phyloP scores from a whole-genome alignment of 2,113 vertebrate genomes.

The Deroptyus accipitrinus region DNA sequence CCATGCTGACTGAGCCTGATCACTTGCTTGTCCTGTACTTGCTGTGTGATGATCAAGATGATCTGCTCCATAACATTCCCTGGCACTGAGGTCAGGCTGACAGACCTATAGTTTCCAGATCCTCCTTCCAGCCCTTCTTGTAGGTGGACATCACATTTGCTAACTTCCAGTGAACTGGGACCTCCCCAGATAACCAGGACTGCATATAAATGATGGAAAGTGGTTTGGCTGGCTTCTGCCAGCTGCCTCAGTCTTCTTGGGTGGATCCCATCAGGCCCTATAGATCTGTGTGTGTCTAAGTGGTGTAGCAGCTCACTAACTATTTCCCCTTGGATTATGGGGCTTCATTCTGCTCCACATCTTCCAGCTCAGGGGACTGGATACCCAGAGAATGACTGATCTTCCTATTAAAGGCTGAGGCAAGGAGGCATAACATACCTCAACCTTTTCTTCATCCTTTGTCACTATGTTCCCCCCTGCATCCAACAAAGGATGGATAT shows the following conservation, averaged over 20 bases:
- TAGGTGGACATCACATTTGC: not conserved
- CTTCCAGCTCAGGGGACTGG: not conserved
- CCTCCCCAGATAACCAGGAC: not conserved
- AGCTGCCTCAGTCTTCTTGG: not conserved
- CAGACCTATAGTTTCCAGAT: not conserved
- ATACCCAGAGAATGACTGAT: not conserved
- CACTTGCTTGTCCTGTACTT: not conserved
- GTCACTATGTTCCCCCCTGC: not conserved
- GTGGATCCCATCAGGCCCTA: not conserved
- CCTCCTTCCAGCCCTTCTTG: not conserved
- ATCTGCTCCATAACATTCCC: not conserved
- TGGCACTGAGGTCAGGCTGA: not conserved
- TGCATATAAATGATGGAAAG: not conserved
- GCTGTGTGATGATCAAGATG: not conserved
- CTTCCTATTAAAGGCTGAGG: not conserved
- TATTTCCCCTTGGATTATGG: not conserved
- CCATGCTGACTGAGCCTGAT: not conserved
- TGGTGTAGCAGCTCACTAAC: not conserved
- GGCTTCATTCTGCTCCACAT: not conserved
- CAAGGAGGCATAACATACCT: not conserved
- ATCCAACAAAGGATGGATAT: not conserved
- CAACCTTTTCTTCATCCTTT: not conserved
- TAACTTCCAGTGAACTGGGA: not conserved
- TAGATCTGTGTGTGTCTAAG: not conserved
- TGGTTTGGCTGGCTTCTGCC: too few species aligned